Conservation (phyloP, 2,888 invertebrate species). For the Gandaritis pyraliata region DNA sequence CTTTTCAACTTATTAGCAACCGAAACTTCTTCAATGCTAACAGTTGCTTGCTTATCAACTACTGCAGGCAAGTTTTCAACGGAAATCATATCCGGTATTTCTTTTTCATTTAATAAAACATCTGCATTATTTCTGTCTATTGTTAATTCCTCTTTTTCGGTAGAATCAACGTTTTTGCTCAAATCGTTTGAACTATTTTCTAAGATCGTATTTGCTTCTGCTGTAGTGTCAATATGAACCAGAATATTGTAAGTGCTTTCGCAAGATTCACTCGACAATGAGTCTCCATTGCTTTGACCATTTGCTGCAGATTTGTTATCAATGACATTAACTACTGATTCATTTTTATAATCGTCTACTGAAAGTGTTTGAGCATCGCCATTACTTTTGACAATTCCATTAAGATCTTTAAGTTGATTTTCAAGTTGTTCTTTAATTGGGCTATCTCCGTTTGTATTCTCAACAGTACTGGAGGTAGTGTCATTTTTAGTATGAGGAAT, state of each 20-base stretch:
- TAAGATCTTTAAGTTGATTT: constrained; percentile 4
- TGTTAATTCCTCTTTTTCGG: background rate
- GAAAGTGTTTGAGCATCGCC: constrained; percentile 9
- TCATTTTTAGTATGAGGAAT: constrained; percentile 14
- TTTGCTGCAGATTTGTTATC: constrained; percentile 6
- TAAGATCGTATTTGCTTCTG: background rate
- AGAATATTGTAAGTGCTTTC: background rate
- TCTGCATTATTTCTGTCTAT: background rate
- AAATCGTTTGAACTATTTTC: background rate
- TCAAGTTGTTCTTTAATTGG: constrained; percentile 44
- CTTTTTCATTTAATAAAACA: background rate
- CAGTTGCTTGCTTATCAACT: background rate
- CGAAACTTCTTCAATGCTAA: background rate
- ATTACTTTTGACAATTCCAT: constrained; percentile 34
- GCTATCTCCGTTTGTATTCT: constrained; percentile 24
- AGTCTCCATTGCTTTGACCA: constrained; percentile 18
- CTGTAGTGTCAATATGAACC: background rate
- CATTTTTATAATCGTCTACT: constrained; percentile 1
- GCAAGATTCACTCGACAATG: constrained; percentile 2
- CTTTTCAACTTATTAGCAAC: background rate
- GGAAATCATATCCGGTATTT: background rate
- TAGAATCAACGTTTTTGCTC: background rate
- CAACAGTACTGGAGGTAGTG: background rate
- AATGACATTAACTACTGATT: background rate
- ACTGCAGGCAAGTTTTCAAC: background rate